These are phyloP conservation scores for Cephus rjabovi DNA, from an alignment of 2,888 invertebrate genomes.

Conservation along the genomic window DNA sequence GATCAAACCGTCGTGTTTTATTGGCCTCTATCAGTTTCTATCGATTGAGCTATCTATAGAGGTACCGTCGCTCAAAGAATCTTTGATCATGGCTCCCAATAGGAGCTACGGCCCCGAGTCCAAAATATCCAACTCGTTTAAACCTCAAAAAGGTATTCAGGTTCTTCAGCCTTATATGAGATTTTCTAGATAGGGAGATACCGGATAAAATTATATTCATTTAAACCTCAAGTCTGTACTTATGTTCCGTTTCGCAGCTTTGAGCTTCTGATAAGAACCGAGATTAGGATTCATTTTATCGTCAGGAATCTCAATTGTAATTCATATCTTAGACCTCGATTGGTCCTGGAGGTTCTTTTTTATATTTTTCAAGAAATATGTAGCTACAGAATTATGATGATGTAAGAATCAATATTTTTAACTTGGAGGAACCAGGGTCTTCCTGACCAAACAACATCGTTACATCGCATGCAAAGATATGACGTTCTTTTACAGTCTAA, in stretches of 20 bases:
- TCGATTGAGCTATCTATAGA: background rate
- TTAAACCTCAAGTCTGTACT: too few species aligned
- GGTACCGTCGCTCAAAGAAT: background rate
- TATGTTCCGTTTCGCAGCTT: background rate
- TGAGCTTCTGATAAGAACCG: background rate
- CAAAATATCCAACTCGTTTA: background rate
- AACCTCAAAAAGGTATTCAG: background rate
- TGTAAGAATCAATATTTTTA: too few species aligned
- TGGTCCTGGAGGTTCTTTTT: too few species aligned
- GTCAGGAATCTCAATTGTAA: background rate
- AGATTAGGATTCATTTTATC: background rate
- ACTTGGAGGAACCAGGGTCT: too few species aligned
- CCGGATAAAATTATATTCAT: background rate
- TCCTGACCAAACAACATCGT: too few species aligned
- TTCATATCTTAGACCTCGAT: too few species aligned
- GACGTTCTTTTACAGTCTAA: too few species aligned
- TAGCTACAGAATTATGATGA: background rate
- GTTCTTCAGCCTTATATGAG: background rate
- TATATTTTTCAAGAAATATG: background rate
- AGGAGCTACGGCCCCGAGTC: background rate
- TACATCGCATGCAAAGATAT: too few species aligned
- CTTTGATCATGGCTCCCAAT: background rate
- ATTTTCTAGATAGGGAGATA: background rate
- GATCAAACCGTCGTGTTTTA: background rate
- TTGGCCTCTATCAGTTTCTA: background rate